These are phyloP conservation scores for Pyrochroa serraticornis DNA, from an alignment of 2,888 invertebrate genomes.

Conservation along the genomic window DNA sequence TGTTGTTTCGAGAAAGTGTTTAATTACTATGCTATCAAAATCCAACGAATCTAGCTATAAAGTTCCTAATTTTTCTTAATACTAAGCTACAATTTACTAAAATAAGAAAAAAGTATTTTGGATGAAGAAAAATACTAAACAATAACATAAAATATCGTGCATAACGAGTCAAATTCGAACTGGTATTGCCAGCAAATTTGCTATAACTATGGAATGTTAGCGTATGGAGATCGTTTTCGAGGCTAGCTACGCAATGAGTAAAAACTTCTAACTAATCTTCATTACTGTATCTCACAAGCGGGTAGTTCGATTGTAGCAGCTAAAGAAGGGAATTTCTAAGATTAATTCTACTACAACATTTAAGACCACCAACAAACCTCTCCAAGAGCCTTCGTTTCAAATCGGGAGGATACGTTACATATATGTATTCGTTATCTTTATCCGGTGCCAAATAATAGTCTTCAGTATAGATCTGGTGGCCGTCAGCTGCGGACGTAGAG, in stretches of 20 bases:
- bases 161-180: no score
- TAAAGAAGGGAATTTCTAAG: conserved; percentile 53
- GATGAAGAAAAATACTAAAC: no score
- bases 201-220: conserved; percentile 15
- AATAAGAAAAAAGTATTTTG: no score
- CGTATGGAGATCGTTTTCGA: conserved; percentile 13
- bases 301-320: conserved; percentile 85
- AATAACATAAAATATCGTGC: no score
- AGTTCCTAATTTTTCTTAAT: no score
- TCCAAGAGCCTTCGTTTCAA: conserved; percentile 82
- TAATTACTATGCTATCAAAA: no score
- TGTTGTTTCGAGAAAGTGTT: no score
- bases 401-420: conserved; percentile 87
- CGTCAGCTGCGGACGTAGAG: conserved; percentile 44
- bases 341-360: conserved; percentile 15
- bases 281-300: conserved; percentile 65
- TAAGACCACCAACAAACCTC: conserved; percentile 62
- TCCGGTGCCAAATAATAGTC: conserved; percentile 58
- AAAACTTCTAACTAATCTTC: conserved; percentile 31
- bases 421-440: conserved; percentile 78
- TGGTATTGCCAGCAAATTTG: neutral
- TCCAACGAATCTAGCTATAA: no score
- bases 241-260: conserved; percentile 1
- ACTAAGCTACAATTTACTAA: no score
- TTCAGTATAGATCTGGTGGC: conserved; percentile 56